A percentile compares a stretch with the other conserved stretches of the same genome.
Evolutionary conservation across 2,113 vertebrate genomes (phyloP).

Genomic region (Echinops telfairi): DNA sequence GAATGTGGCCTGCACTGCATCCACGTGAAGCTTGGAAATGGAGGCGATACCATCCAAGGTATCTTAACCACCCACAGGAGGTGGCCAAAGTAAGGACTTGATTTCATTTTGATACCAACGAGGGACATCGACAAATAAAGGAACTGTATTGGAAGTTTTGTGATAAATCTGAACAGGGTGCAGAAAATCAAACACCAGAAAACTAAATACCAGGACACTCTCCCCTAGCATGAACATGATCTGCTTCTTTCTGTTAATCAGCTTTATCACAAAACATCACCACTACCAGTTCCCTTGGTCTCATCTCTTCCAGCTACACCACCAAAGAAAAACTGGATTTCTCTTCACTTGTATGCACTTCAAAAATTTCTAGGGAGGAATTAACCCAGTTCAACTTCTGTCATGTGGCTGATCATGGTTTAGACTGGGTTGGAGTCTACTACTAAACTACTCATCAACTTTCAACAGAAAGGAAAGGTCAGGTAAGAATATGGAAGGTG

Average conservation of each 20-base stretch:
- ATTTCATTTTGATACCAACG: background rate
- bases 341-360: background rate
- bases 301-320: background rate
- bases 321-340: background rate
- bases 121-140: background rate
- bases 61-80: background rate
- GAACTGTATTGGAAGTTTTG: background rate
- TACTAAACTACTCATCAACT: background rate
- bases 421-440: background rate
- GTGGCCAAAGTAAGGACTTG: background rate
- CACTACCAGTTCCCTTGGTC: background rate
- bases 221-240: background rate
- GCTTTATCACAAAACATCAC: background rate
- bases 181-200: background rate
- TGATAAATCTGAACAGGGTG: background rate
- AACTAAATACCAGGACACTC: background rate
- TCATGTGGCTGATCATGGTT: background rate
- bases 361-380: background rate
- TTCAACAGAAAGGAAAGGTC: background rate
- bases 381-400: background rate
- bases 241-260: background rate
- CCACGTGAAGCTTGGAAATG: background rate
- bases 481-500: background rate
- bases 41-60: background rate
- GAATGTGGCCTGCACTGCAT: background rate